Evolutionary conservation across 1,140 invertebrate genomes (phyloP).

Genomic region (Drosophila saltans): DNA sequence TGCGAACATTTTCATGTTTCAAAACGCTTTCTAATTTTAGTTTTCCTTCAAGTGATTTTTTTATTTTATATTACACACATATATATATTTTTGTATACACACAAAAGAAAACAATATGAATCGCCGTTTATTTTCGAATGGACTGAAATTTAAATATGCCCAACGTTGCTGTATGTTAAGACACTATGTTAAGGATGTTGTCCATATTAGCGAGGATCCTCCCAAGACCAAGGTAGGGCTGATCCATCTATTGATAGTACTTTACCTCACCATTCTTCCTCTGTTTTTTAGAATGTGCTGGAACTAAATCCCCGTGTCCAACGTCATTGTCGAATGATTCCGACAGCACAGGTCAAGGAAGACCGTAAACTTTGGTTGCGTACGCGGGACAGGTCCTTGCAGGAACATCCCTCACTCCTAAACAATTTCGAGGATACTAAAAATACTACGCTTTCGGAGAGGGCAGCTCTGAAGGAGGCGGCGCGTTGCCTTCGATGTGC

Average conservation of each 20-base stretch:
- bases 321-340: constrained; percentile 89
- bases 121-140: not conserved
- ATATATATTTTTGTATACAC: not conserved
- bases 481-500: constrained; percentile 97
- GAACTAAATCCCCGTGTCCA: constrained; percentile 92
- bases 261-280: too few relatives aligned
- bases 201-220: not conserved
- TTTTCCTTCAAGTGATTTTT: not conserved
- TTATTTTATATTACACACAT: not conserved
- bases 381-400: constrained; percentile 4
- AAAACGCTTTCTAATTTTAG: not conserved
- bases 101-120: not conserved
- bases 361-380: constrained; percentile 97
- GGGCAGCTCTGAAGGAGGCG: constrained; percentile 96
- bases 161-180: not conserved
- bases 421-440: constrained; percentile 99
- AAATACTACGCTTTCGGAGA: constrained; percentile 96
- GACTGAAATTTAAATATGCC: not conserved
- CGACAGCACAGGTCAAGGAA: constrained; percentile 91
- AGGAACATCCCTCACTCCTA: constrained; percentile 88
- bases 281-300: constrained; percentile 89
- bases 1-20: not conserved
- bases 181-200: not conserved
- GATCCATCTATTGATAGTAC: too few relatives aligned
- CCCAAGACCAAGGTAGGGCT: not conserved